Percentiles rank a stretch among this genome's conserved stretches.
These are phyloP conservation scores for Sandelia bainsii DNA, from an alignment of 2,797 vertebrate genomes.

Conservation along the genomic window DNA sequence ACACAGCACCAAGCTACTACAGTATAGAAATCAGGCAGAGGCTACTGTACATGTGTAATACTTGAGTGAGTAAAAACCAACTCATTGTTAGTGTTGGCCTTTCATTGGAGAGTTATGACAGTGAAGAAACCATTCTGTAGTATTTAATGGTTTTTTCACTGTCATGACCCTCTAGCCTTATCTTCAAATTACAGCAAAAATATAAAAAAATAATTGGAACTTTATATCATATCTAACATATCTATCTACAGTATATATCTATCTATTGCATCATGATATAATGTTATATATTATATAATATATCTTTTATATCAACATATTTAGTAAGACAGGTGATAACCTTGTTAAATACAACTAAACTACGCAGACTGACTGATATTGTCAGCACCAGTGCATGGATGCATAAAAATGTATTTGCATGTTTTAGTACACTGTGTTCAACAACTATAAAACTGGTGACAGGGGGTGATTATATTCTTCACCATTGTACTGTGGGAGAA, in stretches of 20 bases:
- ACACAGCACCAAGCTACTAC: too few species aligned
- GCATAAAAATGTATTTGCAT: conserved; percentile 33
- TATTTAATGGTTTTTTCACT: too few species aligned
- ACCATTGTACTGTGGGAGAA: background rate
- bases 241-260: too few species aligned
- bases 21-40: background rate
- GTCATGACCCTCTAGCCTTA: too few species aligned
- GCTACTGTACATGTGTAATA: background rate
- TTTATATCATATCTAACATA: too few species aligned
- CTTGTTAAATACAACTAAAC: background rate
- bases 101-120: background rate
- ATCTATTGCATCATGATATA: background rate
- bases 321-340: background rate
- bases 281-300: background rate
- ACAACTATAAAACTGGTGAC: conserved; percentile 16
- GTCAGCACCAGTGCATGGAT: conserved; percentile 24
- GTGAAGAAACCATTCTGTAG: background rate
- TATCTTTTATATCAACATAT: background rate
- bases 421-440: conserved; percentile 31
- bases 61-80: background rate
- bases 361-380: background rate
- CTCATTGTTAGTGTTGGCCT: background rate
- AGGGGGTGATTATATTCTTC: conserved; percentile 1
- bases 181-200: background rate
- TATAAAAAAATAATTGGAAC: background rate